Percentiles rank a stretch among this genome's conserved stretches.
phyloP scores from a whole-genome alignment of 2,797 vertebrate genomes.

The Anableps anableps region DNA sequence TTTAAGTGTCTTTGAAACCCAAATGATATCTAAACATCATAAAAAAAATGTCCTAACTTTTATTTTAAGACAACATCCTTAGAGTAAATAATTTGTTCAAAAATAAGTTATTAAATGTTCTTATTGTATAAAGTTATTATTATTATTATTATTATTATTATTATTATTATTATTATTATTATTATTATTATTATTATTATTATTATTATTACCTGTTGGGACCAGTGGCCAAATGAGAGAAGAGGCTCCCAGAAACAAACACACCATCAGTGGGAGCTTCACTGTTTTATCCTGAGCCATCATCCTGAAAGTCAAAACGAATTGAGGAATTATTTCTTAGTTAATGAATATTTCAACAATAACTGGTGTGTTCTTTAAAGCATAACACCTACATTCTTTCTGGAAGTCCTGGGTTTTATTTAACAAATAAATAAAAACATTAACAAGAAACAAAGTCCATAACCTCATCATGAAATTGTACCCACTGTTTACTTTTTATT shows the following conservation, averaged over 20 bases:
- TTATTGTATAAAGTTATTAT: not conserved
- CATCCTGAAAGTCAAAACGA: conserved; percentile 54
- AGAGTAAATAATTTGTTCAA: not conserved
- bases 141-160: not conserved
- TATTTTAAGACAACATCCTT: not conserved
- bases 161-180: conserved; percentile 25
- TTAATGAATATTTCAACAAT: not conserved
- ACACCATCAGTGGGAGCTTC: conserved; percentile 38
- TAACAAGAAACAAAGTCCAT: not conserved
- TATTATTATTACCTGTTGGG: conserved; percentile 51
- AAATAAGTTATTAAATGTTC: not conserved
- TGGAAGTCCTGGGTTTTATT: not conserved
- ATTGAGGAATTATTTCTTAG: not conserved
- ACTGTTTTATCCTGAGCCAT: conserved; percentile 20
- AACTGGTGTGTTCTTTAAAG: not conserved
- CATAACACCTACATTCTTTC: too few species aligned
- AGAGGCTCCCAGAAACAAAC: conserved; percentile 40
- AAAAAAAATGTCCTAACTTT: not conserved
- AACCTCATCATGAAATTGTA: not conserved
- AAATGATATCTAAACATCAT: not conserved
- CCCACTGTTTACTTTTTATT: not conserved
- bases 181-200: conserved; percentile 14
- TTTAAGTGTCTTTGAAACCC: not conserved
- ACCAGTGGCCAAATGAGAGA: conserved; percentile 27
- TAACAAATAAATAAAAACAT: not conserved